Base-by-base conservation (phyloP, 1,140 invertebrate genomes). In the Drosophila rufa region DNA sequence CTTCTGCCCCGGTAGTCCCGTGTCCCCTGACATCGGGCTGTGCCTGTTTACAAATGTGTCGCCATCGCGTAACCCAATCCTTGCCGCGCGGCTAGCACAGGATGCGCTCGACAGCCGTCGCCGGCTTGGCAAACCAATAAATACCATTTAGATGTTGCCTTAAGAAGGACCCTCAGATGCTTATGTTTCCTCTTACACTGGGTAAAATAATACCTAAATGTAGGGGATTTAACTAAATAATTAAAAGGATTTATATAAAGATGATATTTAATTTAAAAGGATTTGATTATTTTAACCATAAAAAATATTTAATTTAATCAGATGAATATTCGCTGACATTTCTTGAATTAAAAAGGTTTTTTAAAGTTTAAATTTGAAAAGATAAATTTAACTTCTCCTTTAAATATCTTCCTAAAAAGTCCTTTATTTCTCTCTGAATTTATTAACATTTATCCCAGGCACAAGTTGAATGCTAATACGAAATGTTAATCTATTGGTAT, bases 91-190 rank as follows among this genome's bases (percentile, higher is more conserved):
- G 65, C 19, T 19, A 36, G 53, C 64, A 78, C 85, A 89, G 84
- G 85, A 89, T 90, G 83, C 80, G 75, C 79, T 70, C 69, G 85
- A 80, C 84, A 89, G 84, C 81, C 81, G 85, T 89, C 85, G 84
- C 84, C 85, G 85, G 81, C 85, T 85, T 79, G 81, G 77, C 85
- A 89, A 89, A 89, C 86, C 85, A 89, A 89, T 85, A 89, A 89
- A 90, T 90, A 90, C 84, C 80, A 89, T 82, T 89, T 89, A 79
- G 70, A 81, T 60, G 56, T 71, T 75, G 69, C 48, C 75, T 58
- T 57, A 55, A 76, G 80, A 57, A 76, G 80, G 64, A 76, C 75
- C 22, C 22, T 12, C 17, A 22, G 48, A 45, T 27, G 40, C 33
- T 42, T 38, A 6, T 15, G 36, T 33, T 25, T 17, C 30, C 2